A percentile compares a stretch with the other conserved stretches of the same genome.
These are phyloP conservation scores for Tamias sibiricus DNA, from an alignment of 2,113 vertebrate genomes.

Conservation along the genomic window DNA sequence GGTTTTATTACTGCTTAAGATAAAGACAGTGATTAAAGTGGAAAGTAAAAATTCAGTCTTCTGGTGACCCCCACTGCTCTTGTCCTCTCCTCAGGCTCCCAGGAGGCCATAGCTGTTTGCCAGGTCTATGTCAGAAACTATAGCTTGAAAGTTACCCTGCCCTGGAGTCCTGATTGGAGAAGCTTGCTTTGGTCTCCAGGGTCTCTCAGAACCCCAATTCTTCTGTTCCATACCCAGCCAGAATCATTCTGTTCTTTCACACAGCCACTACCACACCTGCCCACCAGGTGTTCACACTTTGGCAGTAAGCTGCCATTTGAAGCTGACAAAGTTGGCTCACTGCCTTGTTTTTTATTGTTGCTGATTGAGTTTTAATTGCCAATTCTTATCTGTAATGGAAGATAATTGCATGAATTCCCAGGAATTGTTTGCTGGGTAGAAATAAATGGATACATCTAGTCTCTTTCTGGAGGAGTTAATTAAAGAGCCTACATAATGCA, in stretches of 20 bases:
- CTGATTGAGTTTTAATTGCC: not conserved
- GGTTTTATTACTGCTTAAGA: not conserved
- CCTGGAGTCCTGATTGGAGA: not conserved
- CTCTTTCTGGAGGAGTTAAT: not conserved
- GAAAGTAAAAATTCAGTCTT: not conserved
- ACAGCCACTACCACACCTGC: not conserved
- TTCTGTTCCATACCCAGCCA: not conserved
- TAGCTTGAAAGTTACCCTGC: not conserved
- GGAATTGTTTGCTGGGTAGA: slow-evolving; percentile 9
- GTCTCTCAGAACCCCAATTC: not conserved
- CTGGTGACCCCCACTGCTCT: not conserved
- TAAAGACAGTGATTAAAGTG: not conserved
- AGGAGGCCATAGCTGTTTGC: not conserved
- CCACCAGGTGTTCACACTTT: not conserved
- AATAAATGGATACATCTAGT: not conserved
- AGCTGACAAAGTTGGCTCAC: not conserved
- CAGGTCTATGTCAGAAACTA: not conserved
- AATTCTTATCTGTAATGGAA: not conserved
- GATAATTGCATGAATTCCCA: not conserved
- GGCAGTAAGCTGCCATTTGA: not conserved
- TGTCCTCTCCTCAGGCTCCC: not conserved
- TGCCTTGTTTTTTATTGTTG: not conserved
- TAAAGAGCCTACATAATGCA: not conserved
- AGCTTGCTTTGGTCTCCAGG: not conserved
- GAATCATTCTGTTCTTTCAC: not conserved